A percentile compares a stretch with the other conserved stretches of the same genome.
Conservation (phyloP, 2,797 vertebrate species). For the Sebastes nivosus region DNA sequence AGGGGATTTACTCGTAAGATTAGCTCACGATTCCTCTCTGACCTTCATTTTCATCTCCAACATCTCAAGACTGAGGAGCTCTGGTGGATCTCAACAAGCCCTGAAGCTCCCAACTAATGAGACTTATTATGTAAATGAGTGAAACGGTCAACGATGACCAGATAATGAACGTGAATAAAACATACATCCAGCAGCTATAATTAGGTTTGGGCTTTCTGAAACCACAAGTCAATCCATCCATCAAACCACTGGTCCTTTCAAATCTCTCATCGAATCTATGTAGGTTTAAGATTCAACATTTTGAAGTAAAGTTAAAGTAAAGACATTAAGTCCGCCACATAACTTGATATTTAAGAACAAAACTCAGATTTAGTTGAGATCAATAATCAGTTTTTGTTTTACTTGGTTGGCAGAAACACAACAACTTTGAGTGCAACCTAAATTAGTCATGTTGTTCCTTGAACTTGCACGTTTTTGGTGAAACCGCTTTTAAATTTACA, state of each 20-base stretch:
- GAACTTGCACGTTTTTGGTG: too few relatives aligned
- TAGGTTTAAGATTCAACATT: neutral
- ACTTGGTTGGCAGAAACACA: too few relatives aligned
- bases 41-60: slow-evolving; percentile 23
- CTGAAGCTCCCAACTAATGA: neutral
- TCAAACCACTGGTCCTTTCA: neutral
- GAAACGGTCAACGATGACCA: neutral
- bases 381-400: neutral
- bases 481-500: too few relatives aligned
- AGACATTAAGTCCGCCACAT: neutral
- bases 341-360: neutral
- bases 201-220: neutral
- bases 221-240: neutral
- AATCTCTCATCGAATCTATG: neutral
- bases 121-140: slow-evolving; percentile 8
- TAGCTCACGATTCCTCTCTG: neutral
- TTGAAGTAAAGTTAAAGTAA: neutral
- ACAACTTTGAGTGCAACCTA: too few relatives aligned
- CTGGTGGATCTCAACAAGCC: slow-evolving; percentile 1
- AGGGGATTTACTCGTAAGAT: slow-evolving; percentile 14
- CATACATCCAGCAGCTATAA: neutral
- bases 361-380: neutral
- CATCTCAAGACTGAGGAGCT: neutral
- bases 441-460: too few relatives aligned
- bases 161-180: slow-evolving; percentile 12